Evolutionary conservation across 2,888 invertebrate species (phyloP), one percentile per base, ranked within the genome.

Genomic region (Drosophila meridiana): DNA sequence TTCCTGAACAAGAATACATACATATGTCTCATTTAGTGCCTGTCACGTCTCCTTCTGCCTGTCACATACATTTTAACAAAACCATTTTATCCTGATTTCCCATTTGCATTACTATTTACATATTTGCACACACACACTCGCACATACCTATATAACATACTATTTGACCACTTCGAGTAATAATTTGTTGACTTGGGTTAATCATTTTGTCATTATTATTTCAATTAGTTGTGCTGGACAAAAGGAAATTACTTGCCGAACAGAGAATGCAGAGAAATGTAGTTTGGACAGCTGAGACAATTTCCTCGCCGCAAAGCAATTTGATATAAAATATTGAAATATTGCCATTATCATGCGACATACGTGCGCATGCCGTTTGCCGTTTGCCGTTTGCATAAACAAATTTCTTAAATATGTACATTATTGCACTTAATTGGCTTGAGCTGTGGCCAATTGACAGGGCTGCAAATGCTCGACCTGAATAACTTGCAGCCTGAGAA

Each of bases 181-280:
- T 53, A 53, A 38, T 70, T 70, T 81, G 66, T 73, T 64, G 70
- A 69, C 52, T 62, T 67, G 55, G 65, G 53, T 47, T 68, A 69
- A 78, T 76, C 64, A 68, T 73, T 72, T 66, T 30, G 58, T 52
- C 71, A 71, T 78, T 76, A 81, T 82, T 82, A 84, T 80, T 78
- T 82, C 76, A 82, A 85, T 87, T 74, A 73, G 78, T 66, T 78
- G 59, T 57, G 65, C 57, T 26, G 42, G 32, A 48, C 65, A 32
- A 48, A 40, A 71, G 71, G 67, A 76, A 78, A 74, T 68, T 73
- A 67, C 62, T 67, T 66, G 67, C 43, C 60, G 40, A 67, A 38
- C 57, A 52, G 45, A 59, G 26, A 20, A 20, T 20, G 20, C 20
- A 20, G 20, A 32, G 14, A 13, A 42, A 45, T 58, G 36, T 14